Evolutionary conservation across 2,888 invertebrate genomes (phyloP), one percentile per base, ranked within the genome.

Genomic region (Blastobasis lacticolella): DNA sequence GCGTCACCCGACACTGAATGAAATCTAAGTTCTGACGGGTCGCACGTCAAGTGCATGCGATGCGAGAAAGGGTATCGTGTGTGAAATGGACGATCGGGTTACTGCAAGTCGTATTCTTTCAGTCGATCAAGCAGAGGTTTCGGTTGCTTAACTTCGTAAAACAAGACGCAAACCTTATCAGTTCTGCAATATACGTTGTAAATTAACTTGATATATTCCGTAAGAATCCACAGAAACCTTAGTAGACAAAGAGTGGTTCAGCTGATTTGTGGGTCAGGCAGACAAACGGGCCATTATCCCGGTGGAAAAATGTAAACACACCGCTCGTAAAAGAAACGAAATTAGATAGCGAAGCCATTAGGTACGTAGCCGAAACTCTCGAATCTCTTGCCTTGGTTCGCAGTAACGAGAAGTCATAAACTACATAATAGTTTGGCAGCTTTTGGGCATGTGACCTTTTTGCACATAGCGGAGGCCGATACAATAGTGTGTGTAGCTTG

Each of bases 291-390:
- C 65, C 62, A 70, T 72, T 73, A 64, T 67, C 66, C 60, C 59
- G 58, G 57, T 60, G 66, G 59, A 69, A 73, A 72, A 75, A 73
- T 71, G 72, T 78, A 81, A 81, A 80, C 78, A 79, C 64, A 66
- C 58, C 63, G 69, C 56, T 72, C 73, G 72, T 76, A 73, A 78
- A 79, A 67, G 62, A 66, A 73, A 71, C 74, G 50, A 71, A 80
- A 78, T 78, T 78, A 77, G 70, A 66, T 66, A 62, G 65, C 54
- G 66, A 57, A 57, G 56, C 63, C 60, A 61, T 67, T 69, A 69
- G n/a, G 63, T 51, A 56, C 57, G 59, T 64, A 62, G 63, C 62
- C 61, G 58, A 64, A 68, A 64, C 42, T 42, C 9, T 42, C 9
- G 42, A 42, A 10, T 6, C 23, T 23, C 23, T 23, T 23, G 23